A percentile compares a stretch with the other conserved stretches of the same genome.
These are phyloP conservation scores for Phyllotreta cruciferae DNA, from an alignment of 2,888 invertebrate species.

Conservation along the genomic window DNA sequence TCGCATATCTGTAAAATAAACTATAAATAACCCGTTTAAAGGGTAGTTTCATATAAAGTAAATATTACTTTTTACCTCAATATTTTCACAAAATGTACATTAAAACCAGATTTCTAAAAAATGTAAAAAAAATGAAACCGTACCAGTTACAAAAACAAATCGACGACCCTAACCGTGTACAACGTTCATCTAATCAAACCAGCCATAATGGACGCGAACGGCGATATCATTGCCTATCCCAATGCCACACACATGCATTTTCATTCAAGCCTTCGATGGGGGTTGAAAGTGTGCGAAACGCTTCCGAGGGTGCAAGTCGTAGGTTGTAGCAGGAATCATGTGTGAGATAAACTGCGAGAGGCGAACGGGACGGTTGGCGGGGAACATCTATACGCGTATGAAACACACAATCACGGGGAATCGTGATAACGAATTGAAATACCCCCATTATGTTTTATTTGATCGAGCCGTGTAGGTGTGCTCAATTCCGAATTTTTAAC, in stretches of 20 bases:
- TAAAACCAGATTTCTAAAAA: too few species aligned
- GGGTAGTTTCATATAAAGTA: too few species aligned
- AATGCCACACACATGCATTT: slow-evolving; percentile 38
- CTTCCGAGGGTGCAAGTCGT: slow-evolving; percentile 29
- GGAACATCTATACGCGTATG: neutral
- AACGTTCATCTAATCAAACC: slow-evolving; percentile 31
- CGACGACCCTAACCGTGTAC: slow-evolving; percentile 24
- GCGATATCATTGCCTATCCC: slow-evolving; percentile 39
- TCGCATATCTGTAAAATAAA: too few species aligned
- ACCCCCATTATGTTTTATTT: too few species aligned
- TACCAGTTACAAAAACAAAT: slow-evolving; percentile 9
- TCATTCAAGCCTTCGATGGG: slow-evolving; percentile 40
- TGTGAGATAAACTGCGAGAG: slow-evolving; percentile 18
- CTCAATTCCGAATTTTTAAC: too few species aligned
- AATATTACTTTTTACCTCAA: too few species aligned
- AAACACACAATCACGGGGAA: neutral
- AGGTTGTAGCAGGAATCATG: slow-evolving; percentile 28
- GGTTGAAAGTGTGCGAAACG: slow-evolving; percentile 37
- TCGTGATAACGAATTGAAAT: too few species aligned
- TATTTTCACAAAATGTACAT: too few species aligned
- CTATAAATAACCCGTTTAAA: too few species aligned
- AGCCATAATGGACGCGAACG: slow-evolving; percentile 33
- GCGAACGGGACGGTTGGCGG: neutral
- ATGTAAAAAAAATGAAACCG: neutral
- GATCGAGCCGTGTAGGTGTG: too few species aligned